Percentiles rank a stretch among this genome's conserved stretches.
phyloP scores from a whole-genome alignment of 1,140 invertebrate genomes.

The Whitmania pigra region DNA sequence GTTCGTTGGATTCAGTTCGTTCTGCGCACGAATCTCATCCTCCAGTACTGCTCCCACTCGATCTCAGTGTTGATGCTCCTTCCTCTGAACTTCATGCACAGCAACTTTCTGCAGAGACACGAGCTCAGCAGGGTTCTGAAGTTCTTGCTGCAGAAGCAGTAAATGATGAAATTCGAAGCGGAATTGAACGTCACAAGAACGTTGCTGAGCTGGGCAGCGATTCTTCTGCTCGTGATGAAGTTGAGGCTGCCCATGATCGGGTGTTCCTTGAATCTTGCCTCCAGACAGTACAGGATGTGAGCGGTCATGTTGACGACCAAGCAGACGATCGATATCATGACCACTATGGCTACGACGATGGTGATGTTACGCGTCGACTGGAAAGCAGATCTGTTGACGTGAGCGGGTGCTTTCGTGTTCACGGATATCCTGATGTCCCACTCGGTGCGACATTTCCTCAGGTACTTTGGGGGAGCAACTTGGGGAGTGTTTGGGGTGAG shows the following conservation, averaged over 20 bases:
- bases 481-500: neutral
- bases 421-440: neutral
- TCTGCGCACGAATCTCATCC: constrained; percentile 7
- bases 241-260: neutral
- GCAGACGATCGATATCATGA: constrained; percentile 18
- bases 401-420: neutral
- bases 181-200: constrained; percentile 23
- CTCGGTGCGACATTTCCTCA: neutral
- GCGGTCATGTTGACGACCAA: constrained; percentile 17
- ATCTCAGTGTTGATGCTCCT: too few species aligned
- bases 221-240: neutral
- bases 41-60: neutral
- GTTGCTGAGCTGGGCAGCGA: constrained; percentile 7
- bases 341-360: constrained; percentile 16
- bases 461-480: neutral
- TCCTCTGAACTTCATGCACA: too few species aligned
- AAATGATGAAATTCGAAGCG: constrained; percentile 24
- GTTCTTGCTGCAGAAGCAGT: constrained; percentile 21
- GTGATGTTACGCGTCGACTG: constrained; percentile 14
- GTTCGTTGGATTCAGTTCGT: too few species aligned
- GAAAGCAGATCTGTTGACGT: neutral
- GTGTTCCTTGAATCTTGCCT: constrained; percentile 9
- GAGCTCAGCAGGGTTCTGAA: constrained; percentile 13
- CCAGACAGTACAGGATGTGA: constrained; percentile 21
- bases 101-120: neutral